Conservation (phyloP, 2,797 vertebrate species). For the Geotrypetes seraphini region DNA sequence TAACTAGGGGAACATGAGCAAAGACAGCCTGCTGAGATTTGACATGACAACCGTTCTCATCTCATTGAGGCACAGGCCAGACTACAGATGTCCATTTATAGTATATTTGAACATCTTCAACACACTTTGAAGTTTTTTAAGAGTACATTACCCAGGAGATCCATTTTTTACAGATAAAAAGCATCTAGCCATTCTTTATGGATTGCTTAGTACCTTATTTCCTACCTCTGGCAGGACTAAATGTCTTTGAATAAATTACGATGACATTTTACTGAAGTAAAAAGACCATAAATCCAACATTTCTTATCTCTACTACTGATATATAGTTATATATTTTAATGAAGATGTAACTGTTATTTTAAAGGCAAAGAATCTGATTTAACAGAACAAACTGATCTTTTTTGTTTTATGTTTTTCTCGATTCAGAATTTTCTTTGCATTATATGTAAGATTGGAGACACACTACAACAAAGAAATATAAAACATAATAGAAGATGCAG, state of each 20-base stretch:
- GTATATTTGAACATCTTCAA: constrained; percentile 40
- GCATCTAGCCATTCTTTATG: constrained; percentile 5
- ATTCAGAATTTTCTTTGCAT: too few relatives aligned
- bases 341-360: constrained; percentile 6
- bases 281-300: constrained; percentile 15
- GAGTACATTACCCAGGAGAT: constrained; percentile 20
- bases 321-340: constrained; percentile 36
- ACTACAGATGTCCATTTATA: constrained; percentile 54
- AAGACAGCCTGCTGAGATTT: constrained; percentile 55
- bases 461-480: too few relatives aligned
- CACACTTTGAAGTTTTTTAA: constrained; percentile 36
- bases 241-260: constrained; percentile 3
- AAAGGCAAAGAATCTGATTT: constrained; percentile 1
- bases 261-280: constrained; percentile 1
- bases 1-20: constrained; percentile 44
- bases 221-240: background rate
- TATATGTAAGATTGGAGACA: too few relatives aligned
- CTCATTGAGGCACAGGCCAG: constrained; percentile 40
- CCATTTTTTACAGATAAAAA: constrained; percentile 8
- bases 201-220: constrained; percentile 1
- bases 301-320: constrained; percentile 1
- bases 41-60: constrained; percentile 57
- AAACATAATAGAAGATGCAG: too few relatives aligned
- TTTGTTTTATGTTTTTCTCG: constrained; percentile 27
- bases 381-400: constrained; percentile 16